Evolutionary conservation across 2,888 invertebrate species (phyloP).

Genomic region (Euplagia quadripunctaria): DNA sequence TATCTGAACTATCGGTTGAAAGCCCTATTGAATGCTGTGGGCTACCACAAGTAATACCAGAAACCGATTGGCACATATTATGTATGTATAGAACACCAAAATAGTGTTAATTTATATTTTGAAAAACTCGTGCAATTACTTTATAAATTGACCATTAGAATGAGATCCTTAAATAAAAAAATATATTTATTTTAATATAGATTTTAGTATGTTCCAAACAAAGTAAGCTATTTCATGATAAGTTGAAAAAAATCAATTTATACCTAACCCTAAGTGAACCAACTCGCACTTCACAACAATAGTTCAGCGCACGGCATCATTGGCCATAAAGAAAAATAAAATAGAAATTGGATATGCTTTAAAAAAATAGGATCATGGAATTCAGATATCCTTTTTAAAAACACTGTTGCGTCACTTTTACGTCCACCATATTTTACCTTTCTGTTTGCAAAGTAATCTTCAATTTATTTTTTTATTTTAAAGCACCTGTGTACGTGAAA

Average conservation of each 20-base stretch:
- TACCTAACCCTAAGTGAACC: not conserved
- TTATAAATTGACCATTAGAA: not conserved
- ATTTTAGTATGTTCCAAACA: not conserved
- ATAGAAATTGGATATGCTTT: no score
- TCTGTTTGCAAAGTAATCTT: no score
- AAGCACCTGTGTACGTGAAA: constrained; percentile 87
- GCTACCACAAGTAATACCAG: not conserved
- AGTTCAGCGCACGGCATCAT: no score
- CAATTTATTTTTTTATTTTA: no score
- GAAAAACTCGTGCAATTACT: not conserved
- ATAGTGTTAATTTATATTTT: not conserved
- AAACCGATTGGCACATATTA: not conserved
- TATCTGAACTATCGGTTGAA: not conserved
- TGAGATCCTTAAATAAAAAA: not conserved
- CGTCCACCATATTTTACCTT: no score
- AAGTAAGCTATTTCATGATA: not conserved
- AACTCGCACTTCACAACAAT: no score
- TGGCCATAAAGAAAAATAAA: no score
- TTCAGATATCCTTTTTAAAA: no score
- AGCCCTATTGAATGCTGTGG: not conserved
- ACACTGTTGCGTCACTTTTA: no score
- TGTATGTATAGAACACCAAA: not conserved
- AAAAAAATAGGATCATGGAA: no score
- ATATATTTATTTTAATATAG: not conserved
- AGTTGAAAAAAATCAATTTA: not conserved